These are phyloP conservation scores for Brachyhypopomus occidentalis DNA, from an alignment of 2,113 vertebrate species.

Conservation along the genomic window DNA sequence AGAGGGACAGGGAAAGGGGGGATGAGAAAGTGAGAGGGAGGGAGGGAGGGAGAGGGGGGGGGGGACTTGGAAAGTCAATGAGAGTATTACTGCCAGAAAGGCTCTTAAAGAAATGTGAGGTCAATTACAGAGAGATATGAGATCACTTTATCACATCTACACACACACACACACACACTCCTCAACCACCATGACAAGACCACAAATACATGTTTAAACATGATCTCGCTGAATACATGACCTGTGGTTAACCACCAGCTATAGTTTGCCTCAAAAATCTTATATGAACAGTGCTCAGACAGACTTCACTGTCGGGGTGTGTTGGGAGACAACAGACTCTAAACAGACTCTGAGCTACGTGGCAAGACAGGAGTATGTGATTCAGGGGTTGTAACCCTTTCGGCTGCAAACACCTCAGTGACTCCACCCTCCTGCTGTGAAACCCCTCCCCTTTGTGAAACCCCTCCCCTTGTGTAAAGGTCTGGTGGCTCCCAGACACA, in stretches of 20 bases:
- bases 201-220: conserved; percentile 20
- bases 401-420: too few species aligned
- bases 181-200: conserved; percentile 20
- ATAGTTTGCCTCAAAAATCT: not conserved
- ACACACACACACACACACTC: conserved; percentile 32
- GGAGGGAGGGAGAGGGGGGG: conserved; percentile 51
- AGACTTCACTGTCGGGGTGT: too few species aligned
- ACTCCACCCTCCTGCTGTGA: not conserved
- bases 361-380: too few species aligned
- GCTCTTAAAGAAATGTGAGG: conserved; percentile 78
- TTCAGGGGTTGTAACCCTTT: too few species aligned
- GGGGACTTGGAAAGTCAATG: conserved; percentile 49
- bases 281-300: too few species aligned
- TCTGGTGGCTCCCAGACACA: not conserved
- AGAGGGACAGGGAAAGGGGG: conserved; percentile 39
- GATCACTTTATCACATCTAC: conserved; percentile 52
- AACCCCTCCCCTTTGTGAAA: not conserved
- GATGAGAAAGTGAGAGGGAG: conserved; percentile 50
- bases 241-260: conserved; percentile 12
- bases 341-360: too few species aligned
- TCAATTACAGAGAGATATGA: conserved; percentile 73
- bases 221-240: not conserved
- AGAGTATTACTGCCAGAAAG: conserved; percentile 69
- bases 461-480: not conserved
- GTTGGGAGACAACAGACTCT: too few species aligned